Evolutionary conservation across 2,113 vertebrate species (phyloP), one percentile per base, ranked within the genome.

Genomic region (Sturnira hondurensis): DNA sequence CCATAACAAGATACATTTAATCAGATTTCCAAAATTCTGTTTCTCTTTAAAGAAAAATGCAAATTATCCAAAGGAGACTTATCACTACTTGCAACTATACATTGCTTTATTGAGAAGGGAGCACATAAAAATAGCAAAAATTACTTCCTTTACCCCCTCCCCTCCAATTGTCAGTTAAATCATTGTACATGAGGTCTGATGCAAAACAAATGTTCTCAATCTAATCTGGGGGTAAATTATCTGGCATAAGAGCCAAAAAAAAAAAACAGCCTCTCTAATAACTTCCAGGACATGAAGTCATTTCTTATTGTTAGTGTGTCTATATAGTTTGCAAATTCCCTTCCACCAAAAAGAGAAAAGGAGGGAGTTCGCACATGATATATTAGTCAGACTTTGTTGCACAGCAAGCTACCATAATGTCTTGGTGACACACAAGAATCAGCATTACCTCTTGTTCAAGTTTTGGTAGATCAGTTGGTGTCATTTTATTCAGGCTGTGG

Each of bases 311-410:
- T 95, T 93, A 84, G 85, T 77, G 71, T 68, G 56, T 85, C 97
- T 96, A 5, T 89, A 97, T 95, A 76, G 45, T 97, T 97, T 97
- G 89, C 81, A 94, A 94, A 95, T 83, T 93, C 89, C 67, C 87
- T 92, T 89, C 91, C 71, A 58, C 95, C 38, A 38, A 82, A 92
- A 96, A 77, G 65, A n/a, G 93, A 97, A 93, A 94, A 94, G 82
- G 58, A 61, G 11, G 58, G 81, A 33, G n/a, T 92, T 47, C 47
- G 93, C 74, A 93, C 33, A 56, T 92, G 50, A 54, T 87, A 0
- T 71, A 56, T 36, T 68, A 36, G 45, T 77, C 71, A 87, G 56
- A 28, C 83, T 82, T 70, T n/a, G 14, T 24, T 92, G 36, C 47
- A 52, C 84, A 77, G 89, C 20, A 81, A 58, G 5, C 58, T 77